Percentiles rank a stretch among this genome's conserved stretches.
phyloP scores from a whole-genome alignment of 2,888 invertebrate genomes.

The Anoplius nigerrimus region DNA sequence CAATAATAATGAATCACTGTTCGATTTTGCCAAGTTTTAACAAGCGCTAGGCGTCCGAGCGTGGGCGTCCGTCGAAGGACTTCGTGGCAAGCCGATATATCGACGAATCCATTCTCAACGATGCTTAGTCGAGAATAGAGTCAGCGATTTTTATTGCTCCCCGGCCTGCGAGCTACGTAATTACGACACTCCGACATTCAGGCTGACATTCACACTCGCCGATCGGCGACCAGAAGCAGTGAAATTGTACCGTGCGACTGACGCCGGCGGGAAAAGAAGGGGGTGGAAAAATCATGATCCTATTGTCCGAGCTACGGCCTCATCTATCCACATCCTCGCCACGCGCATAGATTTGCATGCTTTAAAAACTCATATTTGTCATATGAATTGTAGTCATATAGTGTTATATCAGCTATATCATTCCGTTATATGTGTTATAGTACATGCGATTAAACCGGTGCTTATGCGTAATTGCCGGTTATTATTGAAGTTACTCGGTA shows the following conservation, averaged over 20 bases:
- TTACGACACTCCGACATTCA: not conserved
- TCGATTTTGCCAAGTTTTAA: slow-evolving; percentile 42
- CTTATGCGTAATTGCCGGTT: too few species aligned
- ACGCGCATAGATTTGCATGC: too few species aligned
- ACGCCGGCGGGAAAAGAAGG: not conserved
- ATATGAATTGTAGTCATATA: too few species aligned
- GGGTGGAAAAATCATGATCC: not conserved
- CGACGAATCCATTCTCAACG: slow-evolving; percentile 33
- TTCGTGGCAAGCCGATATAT: slow-evolving; percentile 8
- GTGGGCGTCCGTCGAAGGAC: not conserved
- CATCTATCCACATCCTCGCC: too few species aligned
- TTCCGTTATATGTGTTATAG: too few species aligned
- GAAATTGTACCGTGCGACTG: not conserved
- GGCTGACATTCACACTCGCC: too few species aligned
- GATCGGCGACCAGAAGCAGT: too few species aligned
- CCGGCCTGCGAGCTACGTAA: slow-evolving; percentile 20
- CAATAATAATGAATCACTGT: slow-evolving; percentile 42
- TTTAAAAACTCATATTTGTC: too few species aligned
- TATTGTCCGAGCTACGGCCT: not conserved
- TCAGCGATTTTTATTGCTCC: slow-evolving; percentile 18
- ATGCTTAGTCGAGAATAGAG: slow-evolving; percentile 19
- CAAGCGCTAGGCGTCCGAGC: slow-evolving; percentile 9
- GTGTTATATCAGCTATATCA: too few species aligned
- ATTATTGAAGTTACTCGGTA: too few species aligned
- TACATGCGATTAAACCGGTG: too few species aligned